Percentiles rank a stretch among this genome's conserved stretches.
phyloP scores from a whole-genome alignment of 1,140 invertebrate genomes.

The Drosophila auraria region DNA sequence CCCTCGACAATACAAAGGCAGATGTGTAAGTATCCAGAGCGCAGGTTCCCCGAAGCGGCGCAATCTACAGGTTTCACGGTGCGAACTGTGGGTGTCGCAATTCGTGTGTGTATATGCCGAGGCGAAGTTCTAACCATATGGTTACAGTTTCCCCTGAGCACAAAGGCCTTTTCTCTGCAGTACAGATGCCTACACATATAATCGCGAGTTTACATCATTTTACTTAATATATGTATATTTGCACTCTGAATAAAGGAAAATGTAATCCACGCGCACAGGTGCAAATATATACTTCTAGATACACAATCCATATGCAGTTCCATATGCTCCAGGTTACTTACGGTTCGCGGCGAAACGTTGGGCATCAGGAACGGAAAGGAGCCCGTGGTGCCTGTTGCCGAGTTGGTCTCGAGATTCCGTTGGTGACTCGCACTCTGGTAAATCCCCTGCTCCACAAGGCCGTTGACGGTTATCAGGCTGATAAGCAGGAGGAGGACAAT shows the following conservation, averaged over 20 bases:
- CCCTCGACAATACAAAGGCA: constrained; percentile 23
- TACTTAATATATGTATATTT: background rate
- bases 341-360: constrained; percentile 88
- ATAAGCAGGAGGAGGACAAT: constrained; percentile 37
- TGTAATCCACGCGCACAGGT: constrained; percentile 6
- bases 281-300: background rate
- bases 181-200: background rate
- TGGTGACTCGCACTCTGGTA: constrained; percentile 41
- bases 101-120: constrained; percentile 39
- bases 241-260: background rate
- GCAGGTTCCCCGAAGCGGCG: constrained; percentile 40
- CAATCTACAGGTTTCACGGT: constrained; percentile 51
- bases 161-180: background rate
- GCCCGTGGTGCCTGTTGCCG: constrained; percentile 53
- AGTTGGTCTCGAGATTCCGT: constrained; percentile 40
- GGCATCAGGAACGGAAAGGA: constrained; percentile 90
- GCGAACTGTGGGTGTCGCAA: constrained; percentile 31
- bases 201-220: background rate
- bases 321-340: constrained; percentile 83
- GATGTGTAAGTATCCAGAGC: constrained; percentile 25
- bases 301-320: background rate
- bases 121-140: constrained; percentile 25
- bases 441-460: constrained; percentile 53
- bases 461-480: constrained; percentile 44
- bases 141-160: constrained; percentile 10